Conservation (phyloP, 2,797 vertebrate species). For the Mycteria americana region DNA sequence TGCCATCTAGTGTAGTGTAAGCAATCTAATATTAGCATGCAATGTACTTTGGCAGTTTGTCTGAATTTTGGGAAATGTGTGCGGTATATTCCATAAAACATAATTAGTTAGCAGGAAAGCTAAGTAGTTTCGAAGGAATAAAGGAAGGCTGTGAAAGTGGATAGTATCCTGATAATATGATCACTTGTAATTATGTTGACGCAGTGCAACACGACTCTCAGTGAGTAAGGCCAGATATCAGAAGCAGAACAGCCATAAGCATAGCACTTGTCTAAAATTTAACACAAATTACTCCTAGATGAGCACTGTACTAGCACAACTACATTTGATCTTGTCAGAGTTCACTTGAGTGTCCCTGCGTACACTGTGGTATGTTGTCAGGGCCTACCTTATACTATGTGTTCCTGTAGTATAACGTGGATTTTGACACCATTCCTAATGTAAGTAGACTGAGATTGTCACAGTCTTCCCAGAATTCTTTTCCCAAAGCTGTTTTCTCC, state of each 20-base stretch:
- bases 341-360: background rate
- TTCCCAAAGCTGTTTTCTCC: background rate
- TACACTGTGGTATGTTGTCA: background rate
- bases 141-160: background rate
- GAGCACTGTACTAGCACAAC: background rate
- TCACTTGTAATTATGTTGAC: background rate
- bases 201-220: fast-evolving
- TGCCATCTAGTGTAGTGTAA: slow-evolving; percentile 35
- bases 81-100: background rate
- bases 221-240: background rate
- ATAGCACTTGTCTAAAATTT: background rate
- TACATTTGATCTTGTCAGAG: background rate
- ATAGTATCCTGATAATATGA: background rate
- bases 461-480: background rate
- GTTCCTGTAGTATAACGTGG: background rate
- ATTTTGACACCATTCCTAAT: background rate
- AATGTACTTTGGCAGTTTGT: background rate
- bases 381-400: background rate
- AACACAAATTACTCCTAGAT: background rate
- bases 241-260: background rate
- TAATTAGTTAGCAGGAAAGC: background rate
- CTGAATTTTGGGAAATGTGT: background rate
- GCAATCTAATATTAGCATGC: background rate
- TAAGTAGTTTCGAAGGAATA: background rate
- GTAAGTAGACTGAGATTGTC: background rate